These are phyloP conservation scores for Trichacis sp. DNA, from an alignment of 2,888 invertebrate species.

Conservation along the genomic window DNA sequence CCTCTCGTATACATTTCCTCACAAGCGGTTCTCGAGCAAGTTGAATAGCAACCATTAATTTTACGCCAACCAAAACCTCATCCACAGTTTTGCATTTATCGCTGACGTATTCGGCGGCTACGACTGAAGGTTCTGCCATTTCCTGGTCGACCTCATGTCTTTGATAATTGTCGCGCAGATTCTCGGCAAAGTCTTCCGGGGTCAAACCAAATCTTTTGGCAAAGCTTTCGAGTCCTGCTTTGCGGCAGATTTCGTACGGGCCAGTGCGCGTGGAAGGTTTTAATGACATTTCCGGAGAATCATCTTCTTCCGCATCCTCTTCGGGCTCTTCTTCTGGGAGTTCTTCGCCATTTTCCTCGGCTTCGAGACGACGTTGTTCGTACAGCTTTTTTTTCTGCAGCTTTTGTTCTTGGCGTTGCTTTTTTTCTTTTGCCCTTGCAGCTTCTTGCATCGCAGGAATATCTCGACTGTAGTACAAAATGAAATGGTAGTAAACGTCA, in stretches of 20 bases:
- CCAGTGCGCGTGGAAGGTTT: slow-evolving; percentile 91
- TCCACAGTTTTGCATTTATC: slow-evolving; percentile 72
- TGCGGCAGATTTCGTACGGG: slow-evolving; percentile 88
- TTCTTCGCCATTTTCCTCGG: slow-evolving; percentile 76
- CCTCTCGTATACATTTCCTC: slow-evolving; percentile 85
- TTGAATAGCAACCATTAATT: slow-evolving; percentile 95
- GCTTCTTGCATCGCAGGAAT: slow-evolving; percentile 86
- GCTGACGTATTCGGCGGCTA: slow-evolving; percentile 80
- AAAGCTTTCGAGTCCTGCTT: slow-evolving; percentile 86
- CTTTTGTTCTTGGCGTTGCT: slow-evolving; percentile 73
- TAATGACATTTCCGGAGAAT: slow-evolving; percentile 74
- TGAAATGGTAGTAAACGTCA: slow-evolving; percentile 92
- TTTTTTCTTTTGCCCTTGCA: slow-evolving; percentile 76
- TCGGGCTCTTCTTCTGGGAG: slow-evolving; percentile 71
- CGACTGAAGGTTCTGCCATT: slow-evolving; percentile 83
- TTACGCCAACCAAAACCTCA: slow-evolving; percentile 89
- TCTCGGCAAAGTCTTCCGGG: slow-evolving; percentile 96
- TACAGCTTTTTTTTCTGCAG: slow-evolving; percentile 68
- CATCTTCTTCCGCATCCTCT: slow-evolving; percentile 66
- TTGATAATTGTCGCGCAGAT: slow-evolving; percentile 94
- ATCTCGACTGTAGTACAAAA: slow-evolving; percentile 90
- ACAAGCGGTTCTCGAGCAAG: slow-evolving; percentile 92
- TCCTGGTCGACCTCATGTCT: slow-evolving; percentile 95
- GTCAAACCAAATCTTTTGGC: slow-evolving; percentile 92
- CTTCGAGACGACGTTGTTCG: slow-evolving; percentile 68